Evolutionary conservation across 2,888 invertebrate genomes (phyloP).

Genomic region (Laothoe populi): DNA sequence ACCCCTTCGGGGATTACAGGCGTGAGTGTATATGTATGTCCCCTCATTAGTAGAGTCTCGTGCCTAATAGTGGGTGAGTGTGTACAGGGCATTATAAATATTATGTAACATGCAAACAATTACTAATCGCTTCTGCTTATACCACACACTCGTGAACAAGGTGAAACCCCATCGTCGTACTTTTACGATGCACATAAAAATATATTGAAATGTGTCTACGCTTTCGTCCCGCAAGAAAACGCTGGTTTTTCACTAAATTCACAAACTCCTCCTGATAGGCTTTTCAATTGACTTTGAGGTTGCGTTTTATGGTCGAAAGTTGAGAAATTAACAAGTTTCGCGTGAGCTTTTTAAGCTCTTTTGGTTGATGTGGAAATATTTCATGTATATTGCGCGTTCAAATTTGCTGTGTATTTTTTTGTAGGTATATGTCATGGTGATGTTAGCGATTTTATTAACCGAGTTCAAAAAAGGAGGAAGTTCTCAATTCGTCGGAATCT

Average conservation of each 20-base stretch:
- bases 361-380: slow-evolving; percentile 2
- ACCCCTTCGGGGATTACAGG: too few relatives aligned
- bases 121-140: slow-evolving; percentile 1
- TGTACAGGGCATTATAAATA: too few relatives aligned
- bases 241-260: slow-evolving; percentile 17
- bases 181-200: slow-evolving; percentile 32
- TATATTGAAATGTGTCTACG: slow-evolving; percentile 28
- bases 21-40: too few relatives aligned
- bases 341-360: background rate
- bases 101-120: background rate
- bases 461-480: too few relatives aligned
- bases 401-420: background rate
- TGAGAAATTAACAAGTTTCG: slow-evolving; percentile 9
- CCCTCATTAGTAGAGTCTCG: too few relatives aligned
- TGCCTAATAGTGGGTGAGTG: too few relatives aligned
- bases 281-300: slow-evolving; percentile 22
- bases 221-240: slow-evolving; percentile 22
- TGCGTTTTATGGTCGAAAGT: slow-evolving; percentile 11
- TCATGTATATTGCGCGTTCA: background rate
- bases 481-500: too few relatives aligned
- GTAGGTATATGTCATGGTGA: background rate
- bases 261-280: slow-evolving; percentile 20
- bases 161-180: slow-evolving; percentile 28
- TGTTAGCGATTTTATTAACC: background rate
- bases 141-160: slow-evolving; percentile 16